Evolutionary conservation across 2,888 invertebrate species (phyloP).

Genomic region (Rhagium mordax): DNA sequence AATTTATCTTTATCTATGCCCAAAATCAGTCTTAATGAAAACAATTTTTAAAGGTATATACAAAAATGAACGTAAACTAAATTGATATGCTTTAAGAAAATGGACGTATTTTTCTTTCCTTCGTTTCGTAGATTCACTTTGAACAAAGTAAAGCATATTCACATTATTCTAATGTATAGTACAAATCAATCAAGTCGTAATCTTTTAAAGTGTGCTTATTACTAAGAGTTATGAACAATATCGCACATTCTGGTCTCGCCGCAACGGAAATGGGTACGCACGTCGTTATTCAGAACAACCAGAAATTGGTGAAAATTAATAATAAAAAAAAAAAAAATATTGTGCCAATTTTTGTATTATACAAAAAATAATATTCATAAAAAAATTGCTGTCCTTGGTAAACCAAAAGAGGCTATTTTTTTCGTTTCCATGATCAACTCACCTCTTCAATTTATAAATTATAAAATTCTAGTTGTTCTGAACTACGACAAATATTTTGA

Average conservation of each 20-base stretch:
- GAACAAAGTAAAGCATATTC: conserved; percentile 11
- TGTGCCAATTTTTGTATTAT: too few relatives aligned
- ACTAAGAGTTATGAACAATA: conserved; percentile 13
- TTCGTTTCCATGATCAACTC: too few relatives aligned
- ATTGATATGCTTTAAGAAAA: conserved; percentile 48
- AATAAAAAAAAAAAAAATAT: too few relatives aligned
- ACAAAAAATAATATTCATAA: too few relatives aligned
- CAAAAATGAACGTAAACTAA: conserved; percentile 25
- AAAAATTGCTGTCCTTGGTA: too few relatives aligned
- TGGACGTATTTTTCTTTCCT: conserved; percentile 46
- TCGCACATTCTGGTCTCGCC: not conserved
- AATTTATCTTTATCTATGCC: conserved; percentile 32
- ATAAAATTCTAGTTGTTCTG: conserved; percentile 1
- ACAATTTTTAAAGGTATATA: conserved; percentile 30
- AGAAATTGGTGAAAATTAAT: too few relatives aligned
- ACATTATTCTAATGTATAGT: conserved; percentile 4
- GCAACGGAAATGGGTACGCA: not conserved
- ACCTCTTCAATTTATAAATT: too few relatives aligned
- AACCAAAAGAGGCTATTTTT: too few relatives aligned
- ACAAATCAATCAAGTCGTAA: conserved; percentile 12
- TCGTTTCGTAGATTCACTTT: conserved; percentile 15
- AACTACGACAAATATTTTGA: not conserved
- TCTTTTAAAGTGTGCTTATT: conserved; percentile 23
- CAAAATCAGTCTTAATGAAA: conserved; percentile 52
- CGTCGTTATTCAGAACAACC: not conserved